Base-by-base conservation (phyloP, 2,888 invertebrate genomes). In the Chrysotoxum bicinctum region DNA sequence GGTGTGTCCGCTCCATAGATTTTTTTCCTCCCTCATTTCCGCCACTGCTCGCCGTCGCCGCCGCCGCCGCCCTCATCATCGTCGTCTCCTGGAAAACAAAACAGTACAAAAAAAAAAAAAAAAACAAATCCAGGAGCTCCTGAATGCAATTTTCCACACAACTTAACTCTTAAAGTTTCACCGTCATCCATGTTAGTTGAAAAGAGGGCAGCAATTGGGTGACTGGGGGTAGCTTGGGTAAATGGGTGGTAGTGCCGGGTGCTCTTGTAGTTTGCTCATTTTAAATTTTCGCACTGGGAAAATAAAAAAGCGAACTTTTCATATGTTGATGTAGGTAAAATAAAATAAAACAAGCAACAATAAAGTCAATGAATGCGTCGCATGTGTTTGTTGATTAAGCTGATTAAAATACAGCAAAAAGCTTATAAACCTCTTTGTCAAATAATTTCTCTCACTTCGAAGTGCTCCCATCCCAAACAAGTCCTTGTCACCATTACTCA, bases 101-200 rank as follows among this genome's bases (percentile, higher is more conserved):
- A 52, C 26, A 19, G 14, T 0, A 64, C 45, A n/a, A 73, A 54
- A 54, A 69, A 74, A 70, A 16, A 40, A 58, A 79, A 78, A 62
- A 54, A 69, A 74, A 70, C 23, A 40, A 58, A 79, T 85, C 66
- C 84, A 81, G 35, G 76, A 85, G 72, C 88, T 88, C 50, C 88
- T 90, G 90, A 90, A 90, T 90, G 90, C 90, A 90, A 90, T 90
- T 90, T 90, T 90, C 90, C 90, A 90, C 90, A 89, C 90, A 90
- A 90, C 90, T 90, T 88, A 90, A 89, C 89, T 88, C 87, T 88
- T 89, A 88, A 89, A 88, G 89, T 88, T 88, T 64, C 85, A 81
- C 69, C 76, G 81, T 85, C 81, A 64, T 81, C 73, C 73, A 77
- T 56, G 76, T 77, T 77, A 76, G 48, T 21, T 48, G 48, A 66